Evolutionary conservation across 2,113 vertebrate genomes (phyloP).

Genomic region (Redunca redunca): DNA sequence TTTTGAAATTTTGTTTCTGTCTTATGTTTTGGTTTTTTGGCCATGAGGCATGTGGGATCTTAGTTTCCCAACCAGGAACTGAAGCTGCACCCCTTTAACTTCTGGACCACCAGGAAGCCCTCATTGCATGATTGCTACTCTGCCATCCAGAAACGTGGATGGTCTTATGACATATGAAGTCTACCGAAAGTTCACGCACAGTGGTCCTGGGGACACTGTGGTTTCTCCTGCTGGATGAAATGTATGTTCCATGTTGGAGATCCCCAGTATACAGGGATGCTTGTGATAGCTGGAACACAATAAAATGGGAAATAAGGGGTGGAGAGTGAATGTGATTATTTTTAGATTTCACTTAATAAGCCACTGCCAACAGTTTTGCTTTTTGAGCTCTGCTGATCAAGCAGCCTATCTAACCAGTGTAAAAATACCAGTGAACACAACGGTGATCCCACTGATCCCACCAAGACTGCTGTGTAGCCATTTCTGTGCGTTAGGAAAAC

Average conservation of each 20-base stretch:
- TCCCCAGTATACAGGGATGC: not conserved
- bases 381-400: not conserved
- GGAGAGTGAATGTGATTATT: not conserved
- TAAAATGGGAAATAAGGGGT: not conserved
- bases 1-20: not conserved
- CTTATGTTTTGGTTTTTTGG: not conserved
- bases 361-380: not conserved
- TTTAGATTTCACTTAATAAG: not conserved
- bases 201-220: not conserved
- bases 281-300: not conserved
- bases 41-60: not conserved
- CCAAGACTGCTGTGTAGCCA: too few relatives aligned
- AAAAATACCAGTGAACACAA: not conserved
- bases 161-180: not conserved
- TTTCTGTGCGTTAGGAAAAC: not conserved
- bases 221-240: not conserved
- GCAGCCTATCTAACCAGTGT: not conserved
- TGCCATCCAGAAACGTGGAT: not conserved
- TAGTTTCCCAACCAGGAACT: not conserved
- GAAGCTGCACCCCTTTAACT: not conserved
- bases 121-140: not conserved
- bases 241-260: not conserved
- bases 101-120: not conserved
- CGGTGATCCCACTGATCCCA: not conserved
- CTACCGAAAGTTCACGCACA: not conserved